Base-by-base conservation (phyloP, 2,797 vertebrate species). In the Cichlasoma orientale region DNA sequence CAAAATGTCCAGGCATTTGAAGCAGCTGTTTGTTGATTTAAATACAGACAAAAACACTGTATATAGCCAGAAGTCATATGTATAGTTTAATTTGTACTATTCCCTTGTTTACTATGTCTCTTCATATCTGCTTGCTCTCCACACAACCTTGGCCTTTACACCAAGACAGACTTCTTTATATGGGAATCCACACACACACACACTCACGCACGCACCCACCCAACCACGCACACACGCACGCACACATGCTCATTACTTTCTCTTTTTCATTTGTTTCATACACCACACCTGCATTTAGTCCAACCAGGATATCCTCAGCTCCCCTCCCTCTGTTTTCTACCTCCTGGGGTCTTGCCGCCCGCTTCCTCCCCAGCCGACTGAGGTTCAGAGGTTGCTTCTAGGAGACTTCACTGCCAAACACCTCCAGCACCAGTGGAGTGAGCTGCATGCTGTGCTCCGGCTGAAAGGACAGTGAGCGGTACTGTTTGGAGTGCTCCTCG, bases 401-500 rank as follows among this genome's bases (percentile, higher is more conserved):
- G 95, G 97, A 98, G 84, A 98, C 97, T 83, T 99, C 98, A 1
- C 96, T 98, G 82, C 98, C 97, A 23, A 99, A 99, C 72, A 99
- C 98, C 93, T 99, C 98, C 13, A 99, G 90, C 80, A 99, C 96
- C 95, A 99, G 95, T 0, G 98, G 98, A 0, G 98, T 99, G 94
- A 99, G 98, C 95, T 98, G 97, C 96, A 94, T 97, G 96, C 96
- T 97, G 94, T 97, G 96, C 89, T 97, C 97, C 0, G 98, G 98
- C 93, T 97, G 96, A 94, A 98, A 97, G 90, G 98, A 97, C 69
- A 99, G 96, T 16, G 94, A 96, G 90, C 97, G 98, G 93, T 99
- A 99, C 95, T 99, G 98, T 90, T 97, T 97, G 89, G 97, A 98
- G 95, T 99, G 97, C 93, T 99, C 98, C 95, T 99, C 98, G 1